Evolutionary conservation across 2,888 invertebrate species (phyloP), one percentile per base, ranked within the genome.

Genomic region (Brassicogethes aeneus): DNA sequence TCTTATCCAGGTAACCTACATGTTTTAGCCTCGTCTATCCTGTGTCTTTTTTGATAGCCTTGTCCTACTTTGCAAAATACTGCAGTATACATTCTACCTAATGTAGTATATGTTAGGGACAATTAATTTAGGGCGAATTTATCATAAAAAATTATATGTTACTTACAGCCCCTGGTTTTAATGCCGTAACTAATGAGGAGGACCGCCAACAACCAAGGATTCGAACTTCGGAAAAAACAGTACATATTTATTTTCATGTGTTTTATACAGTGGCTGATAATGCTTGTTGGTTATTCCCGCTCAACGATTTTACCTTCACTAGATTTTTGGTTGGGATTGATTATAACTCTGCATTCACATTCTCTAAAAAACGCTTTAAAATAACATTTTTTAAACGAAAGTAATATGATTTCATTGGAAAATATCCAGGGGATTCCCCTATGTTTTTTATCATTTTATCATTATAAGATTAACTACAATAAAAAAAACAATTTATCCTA

Each of bases 181-280:
- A 56, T 57, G 52, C 59, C 10, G 32, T 32, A 51, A 51, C 57
- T 48, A 52, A 53, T 52, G 56, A 56, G 59, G 60, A 56, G 60
- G 60, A 61, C 53, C 52, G 50, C 55, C 51, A 52, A 55, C 55
- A 53, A 50, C 51, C 53, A 52, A 48, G 60, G 59, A 57, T 49
- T 48, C 46, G 53, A 56, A 58, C 57, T 46, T 56, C 64, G 53
- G 59, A 55, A 58, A 60, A 67, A 66, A 68, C 68, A 69, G 69
- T 69, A 69, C 68, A 61, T 68, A 69, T 69, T 66, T 65, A 64
- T 68, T 68, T 68, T 68, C 68, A 68, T 68, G 68, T 68, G 68
- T 68, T 69, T 63, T 62, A 67, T 66, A 68, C 67, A 68, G 67
- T 67, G 67, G 67, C 67, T 68, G 67, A 68, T 32, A 32, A 32